Evolutionary conservation across 2,888 invertebrate species (phyloP), one percentile per base, ranked within the genome.

Genomic region (Caenorhabditis japonica): DNA sequence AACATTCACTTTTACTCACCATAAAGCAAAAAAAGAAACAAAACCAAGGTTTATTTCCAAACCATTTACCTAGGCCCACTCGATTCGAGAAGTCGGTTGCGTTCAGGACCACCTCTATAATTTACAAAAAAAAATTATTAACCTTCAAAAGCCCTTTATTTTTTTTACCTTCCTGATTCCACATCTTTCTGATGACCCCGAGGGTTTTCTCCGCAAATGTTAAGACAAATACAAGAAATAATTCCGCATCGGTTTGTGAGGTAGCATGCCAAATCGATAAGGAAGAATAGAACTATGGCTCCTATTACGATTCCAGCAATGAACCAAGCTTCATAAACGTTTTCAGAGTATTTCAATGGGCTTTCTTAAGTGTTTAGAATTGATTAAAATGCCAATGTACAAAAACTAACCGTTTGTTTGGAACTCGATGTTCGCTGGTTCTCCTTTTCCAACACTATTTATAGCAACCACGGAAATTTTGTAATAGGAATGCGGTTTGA

Each of bases 261-360:
- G 88, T 92, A 93, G 87, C 95, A 94, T 38, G 93, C 91, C 8
- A 94, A 90, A 88, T 97, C 96, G 83, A 95, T 92, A 80, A 91
- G 87, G 82, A 91, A 87, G 72, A 91, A 88, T 77, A 95, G 90
- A 83, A 95, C 89, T 73, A 95, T 90, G 76, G 94, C 91, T n/a
- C 39, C 70, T 39, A 70, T 25, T 0, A 15, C 33, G 3, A 47
- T 55, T 0, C 56, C 62, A 39, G 62, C 21, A 10, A 64, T 17
- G 0, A 52, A 4, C 13, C 41, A 36, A 8, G n/a, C n/a, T n/a
- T n/a, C n/a, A n/a, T n/a, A n/a, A n/a, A n/a, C n/a, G n/a, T n/a
- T 30, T 46, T 25, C 69, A 19, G 62, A 51, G 13, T 34, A 52
- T 34, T 56, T 61, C 25, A 47, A 43, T 13, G 72, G 75, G 4